Evolutionary conservation across 2,797 vertebrate genomes (phyloP), one percentile per base, ranked within the genome.

Genomic region (Mormyrops boulengeri): DNA sequence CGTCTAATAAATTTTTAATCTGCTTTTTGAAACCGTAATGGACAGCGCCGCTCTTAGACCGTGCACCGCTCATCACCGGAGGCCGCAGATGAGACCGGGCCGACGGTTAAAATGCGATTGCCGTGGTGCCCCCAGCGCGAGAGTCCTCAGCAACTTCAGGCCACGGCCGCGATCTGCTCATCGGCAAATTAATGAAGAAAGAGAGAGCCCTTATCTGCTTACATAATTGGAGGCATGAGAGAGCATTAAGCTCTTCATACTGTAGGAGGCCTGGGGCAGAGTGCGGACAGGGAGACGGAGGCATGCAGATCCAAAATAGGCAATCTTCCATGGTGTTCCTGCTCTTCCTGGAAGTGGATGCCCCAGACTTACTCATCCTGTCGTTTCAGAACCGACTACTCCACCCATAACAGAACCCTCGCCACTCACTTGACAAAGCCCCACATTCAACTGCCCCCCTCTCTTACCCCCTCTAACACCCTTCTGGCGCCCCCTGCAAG

Each of bases 221-320:
- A 89, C 73, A 47, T 88, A 88, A 89, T 62, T 88, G 82, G 86
- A 88, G 86, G 4, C 62, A 82, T 88, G 88, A 87, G 60, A 90
- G 88, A 60, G 77, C 66, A 89, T 69, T 53, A 91, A 44, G 85
- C 87, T 84, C 66, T 82, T 89, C 62, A 85, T 41, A 52, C 88
- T 73, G 60, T 34, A 84, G 53, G 60, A 49, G 88, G 90, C 17
- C 55, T 86, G 34, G 57, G 57, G 53, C 73, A 73, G 44, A 85
- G 85, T 66, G 44, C 34, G 14, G 85, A 19, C 22, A 30, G 26
- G 12, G 22, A 86, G 85, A 53, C 22, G 12, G 47, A 85, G 77
- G 73, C 47, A 49, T 12, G n/a, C 82, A 85, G 44, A 52, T 85
- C 73, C 73, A 44, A 80, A 80, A 44, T 80, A 80, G 41, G 73